Base-by-base conservation (phyloP, 2,113 vertebrate genomes). In the Tetrao urogallus region DNA sequence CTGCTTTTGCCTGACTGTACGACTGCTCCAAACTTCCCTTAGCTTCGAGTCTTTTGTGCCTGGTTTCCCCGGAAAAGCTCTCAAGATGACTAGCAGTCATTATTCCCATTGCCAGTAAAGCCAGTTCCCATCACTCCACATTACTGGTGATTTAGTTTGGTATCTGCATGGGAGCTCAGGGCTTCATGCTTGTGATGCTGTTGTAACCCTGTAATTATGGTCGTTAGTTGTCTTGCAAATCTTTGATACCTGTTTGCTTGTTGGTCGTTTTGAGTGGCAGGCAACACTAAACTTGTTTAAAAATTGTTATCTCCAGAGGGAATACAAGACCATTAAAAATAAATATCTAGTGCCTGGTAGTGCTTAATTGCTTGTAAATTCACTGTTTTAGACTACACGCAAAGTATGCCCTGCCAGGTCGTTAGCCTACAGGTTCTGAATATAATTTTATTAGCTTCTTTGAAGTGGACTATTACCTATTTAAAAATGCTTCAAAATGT, bases 401-500 rank as follows among this genome's bases (percentile, higher is more conserved):
- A 65, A 79, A 88, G 73, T 86, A 8, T 79, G 54, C 92, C 71
- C 92, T 94, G 91, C 65, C 52, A 91, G 83, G 75, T 82, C 82
- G 90, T 84, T 81, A 94, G 87, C 97, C 89, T 94, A 89, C 89
- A 96, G 91, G 79, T 89, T 85, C 60, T 83, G 79, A 64, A 57
- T 67, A 36, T 72, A 45, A 93, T 95, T 95, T 92, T 83, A 76
- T 90, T 95, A 86, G 45, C 88, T 95, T 82, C 67, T 97, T 95
- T 96, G 76, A 92, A 90, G 86, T 86, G 82, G 83, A 81, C 90
- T 92, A 94, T 95, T 93, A 94, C 95, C 88, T 84, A 89, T 95
- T 94, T 94, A 94, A 97, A 93, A 96, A 96, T 88, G 94, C 93
- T 96, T 95, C 52, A 65, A 96, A 95, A 95, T 91, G 90, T 93